Evolutionary conservation across 2,113 vertebrate species (phyloP).

Genomic region (Chitala chitala): DNA sequence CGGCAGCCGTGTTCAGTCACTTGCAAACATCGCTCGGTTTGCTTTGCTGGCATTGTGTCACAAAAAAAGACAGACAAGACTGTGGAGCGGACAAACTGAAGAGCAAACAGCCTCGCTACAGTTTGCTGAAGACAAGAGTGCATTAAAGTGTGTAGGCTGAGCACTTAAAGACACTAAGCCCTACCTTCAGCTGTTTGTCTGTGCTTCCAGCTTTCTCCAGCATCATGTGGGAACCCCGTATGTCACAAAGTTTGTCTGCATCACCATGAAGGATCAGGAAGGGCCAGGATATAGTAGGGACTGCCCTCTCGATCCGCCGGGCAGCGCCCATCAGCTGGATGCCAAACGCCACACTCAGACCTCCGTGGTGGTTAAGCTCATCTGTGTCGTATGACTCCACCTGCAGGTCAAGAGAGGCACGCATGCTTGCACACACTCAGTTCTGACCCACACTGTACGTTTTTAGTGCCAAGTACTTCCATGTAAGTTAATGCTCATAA

Average conservation of each 20-base stretch:
- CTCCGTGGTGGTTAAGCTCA: slow-evolving; percentile 75
- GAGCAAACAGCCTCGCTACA: not conserved
- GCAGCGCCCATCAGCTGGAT: slow-evolving; percentile 80
- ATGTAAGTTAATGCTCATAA: too few relatives aligned
- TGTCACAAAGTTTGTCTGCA: slow-evolving; percentile 80
- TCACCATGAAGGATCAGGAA: slow-evolving; percentile 86
- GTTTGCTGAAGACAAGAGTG: not conserved
- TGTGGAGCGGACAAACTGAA: not conserved
- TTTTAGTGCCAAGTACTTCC: not conserved
- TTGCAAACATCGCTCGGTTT: not conserved
- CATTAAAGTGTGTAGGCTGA: not conserved
- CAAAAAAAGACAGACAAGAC: not conserved
- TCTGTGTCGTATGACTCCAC: slow-evolving; percentile 76
- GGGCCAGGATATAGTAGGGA: slow-evolving; percentile 80
- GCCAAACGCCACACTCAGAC: slow-evolving; percentile 79
- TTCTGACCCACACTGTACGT: not conserved
- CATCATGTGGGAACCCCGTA: slow-evolving; percentile 80
- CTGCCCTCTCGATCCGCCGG: slow-evolving; percentile 69
- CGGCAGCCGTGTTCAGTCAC: not conserved
- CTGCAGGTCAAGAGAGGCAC: slow-evolving; percentile 49
- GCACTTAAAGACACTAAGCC: not conserved
- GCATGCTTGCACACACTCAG: not conserved
- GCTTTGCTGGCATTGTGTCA: not conserved
- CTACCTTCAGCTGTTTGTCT: slow-evolving; percentile 94
- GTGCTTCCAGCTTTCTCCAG: slow-evolving; percentile 69